Evolutionary conservation across 2,888 invertebrate species (phyloP).

Genomic region (Cantharis rustica): DNA sequence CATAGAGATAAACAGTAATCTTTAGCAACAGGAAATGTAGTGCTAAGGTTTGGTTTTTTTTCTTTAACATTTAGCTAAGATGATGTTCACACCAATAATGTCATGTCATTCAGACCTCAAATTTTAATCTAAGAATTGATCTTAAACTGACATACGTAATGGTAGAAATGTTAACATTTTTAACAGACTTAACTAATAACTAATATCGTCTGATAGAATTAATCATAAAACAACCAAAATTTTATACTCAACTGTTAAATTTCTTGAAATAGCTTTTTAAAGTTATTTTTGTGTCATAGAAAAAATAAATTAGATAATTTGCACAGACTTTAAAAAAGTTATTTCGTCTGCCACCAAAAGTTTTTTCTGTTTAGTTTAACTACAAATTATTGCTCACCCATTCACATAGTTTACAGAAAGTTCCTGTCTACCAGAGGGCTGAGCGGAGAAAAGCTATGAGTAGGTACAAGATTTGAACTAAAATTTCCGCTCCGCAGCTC

Average conservation of each 20-base stretch:
- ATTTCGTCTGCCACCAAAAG: no score
- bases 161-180: neutral
- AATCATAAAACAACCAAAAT: no score
- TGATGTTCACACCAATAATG: neutral
- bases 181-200: no score
- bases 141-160: neutral
- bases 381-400: neutral
- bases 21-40: neutral
- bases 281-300: no score
- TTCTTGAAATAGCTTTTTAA: neutral
- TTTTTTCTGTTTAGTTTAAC: neutral
- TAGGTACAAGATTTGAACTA: neutral
- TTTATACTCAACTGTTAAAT: no score
- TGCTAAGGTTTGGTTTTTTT: neutral
- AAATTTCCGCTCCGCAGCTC: neutral
- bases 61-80: neutral
- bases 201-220: no score
- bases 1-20: neutral
- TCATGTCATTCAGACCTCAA: neutral
- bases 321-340: no score
- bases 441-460: neutral
- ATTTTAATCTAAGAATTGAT: neutral
- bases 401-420: neutral
- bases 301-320: no score
- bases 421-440: neutral